Evolutionary conservation across 2,797 vertebrate species (phyloP).

Genomic region (Hirundo rustica): DNA sequence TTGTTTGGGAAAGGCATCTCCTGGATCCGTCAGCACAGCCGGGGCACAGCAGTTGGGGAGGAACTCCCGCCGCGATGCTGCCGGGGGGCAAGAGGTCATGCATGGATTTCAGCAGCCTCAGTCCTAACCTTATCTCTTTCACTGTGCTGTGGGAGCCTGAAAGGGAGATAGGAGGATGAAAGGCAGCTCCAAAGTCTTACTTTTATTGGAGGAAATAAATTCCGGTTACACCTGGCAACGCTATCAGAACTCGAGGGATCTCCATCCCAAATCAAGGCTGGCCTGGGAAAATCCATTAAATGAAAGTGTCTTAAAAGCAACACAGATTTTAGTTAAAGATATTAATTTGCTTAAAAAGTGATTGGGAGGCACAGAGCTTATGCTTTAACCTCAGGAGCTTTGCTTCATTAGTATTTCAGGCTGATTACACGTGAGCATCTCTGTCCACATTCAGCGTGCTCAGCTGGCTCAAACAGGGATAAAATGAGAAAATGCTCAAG

Average conservation of each 20-base stretch:
- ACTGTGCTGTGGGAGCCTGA: conserved; percentile 1
- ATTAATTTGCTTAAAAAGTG: background rate
- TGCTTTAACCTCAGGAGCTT: background rate
- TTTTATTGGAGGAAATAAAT: conserved; percentile 65
- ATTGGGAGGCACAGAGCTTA: background rate
- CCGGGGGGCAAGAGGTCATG: conserved; percentile 61
- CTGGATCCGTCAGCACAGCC: background rate
- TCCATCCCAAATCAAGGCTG: background rate
- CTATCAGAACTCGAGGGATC: background rate
- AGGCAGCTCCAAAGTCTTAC: conserved; percentile 8
- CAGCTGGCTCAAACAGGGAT: background rate
- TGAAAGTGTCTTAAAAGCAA: background rate
- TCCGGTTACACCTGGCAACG: conserved; percentile 48
- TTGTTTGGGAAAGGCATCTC: background rate
- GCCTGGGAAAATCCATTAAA: background rate
- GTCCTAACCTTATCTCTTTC: conserved; percentile 67
- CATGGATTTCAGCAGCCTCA: conserved; percentile 47
- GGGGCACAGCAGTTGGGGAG: background rate
- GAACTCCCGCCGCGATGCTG: background rate
- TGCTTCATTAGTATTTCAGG: background rate
- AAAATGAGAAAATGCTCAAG: background rate
- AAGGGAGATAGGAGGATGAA: conserved; percentile 54
- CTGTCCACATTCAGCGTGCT: background rate
- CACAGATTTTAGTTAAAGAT: background rate
- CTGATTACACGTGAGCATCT: background rate